Evolutionary conservation across 2,113 vertebrate genomes (phyloP).

Genomic region (Eclectus roratus): DNA sequence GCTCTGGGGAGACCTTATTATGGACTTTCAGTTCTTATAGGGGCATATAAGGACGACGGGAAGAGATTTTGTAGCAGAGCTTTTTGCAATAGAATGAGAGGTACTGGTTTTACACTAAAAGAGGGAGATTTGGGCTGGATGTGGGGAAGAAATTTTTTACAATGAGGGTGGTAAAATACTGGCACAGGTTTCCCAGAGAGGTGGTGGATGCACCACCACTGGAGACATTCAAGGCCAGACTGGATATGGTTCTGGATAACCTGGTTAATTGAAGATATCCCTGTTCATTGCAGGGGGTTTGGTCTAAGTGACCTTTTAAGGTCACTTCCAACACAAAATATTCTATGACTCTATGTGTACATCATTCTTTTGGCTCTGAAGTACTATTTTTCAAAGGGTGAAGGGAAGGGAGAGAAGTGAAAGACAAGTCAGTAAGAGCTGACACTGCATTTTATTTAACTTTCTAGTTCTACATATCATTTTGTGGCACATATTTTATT

Average conservation of each 20-base stretch:
- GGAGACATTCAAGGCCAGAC: not conserved
- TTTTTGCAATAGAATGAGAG: not conserved
- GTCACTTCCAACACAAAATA: not conserved
- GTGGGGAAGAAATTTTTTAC: not conserved
- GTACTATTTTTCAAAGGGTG: not conserved
- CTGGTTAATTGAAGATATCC: not conserved
- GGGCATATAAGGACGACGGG: not conserved
- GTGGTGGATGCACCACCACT: not conserved
- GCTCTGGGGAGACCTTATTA: not conserved
- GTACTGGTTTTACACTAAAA: not conserved
- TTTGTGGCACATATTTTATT: not conserved
- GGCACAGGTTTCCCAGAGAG: not conserved
- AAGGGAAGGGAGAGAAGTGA: not conserved
- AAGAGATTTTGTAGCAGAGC: not conserved
- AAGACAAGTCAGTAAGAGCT: not conserved
- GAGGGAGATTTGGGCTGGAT: not conserved
- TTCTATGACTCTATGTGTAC: accelerated
- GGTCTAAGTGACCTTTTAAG: not conserved
- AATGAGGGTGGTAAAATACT: not conserved
- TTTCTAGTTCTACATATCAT: not conserved
- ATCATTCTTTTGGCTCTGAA: not conserved
- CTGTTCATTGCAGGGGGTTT: not conserved
- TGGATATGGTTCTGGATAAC: not conserved
- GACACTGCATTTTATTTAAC: not conserved
- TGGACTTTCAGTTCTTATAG: not conserved